These are phyloP conservation scores for Bradysia coprophila DNA, from an alignment of 1,140 invertebrate genomes.

Conservation along the genomic window DNA sequence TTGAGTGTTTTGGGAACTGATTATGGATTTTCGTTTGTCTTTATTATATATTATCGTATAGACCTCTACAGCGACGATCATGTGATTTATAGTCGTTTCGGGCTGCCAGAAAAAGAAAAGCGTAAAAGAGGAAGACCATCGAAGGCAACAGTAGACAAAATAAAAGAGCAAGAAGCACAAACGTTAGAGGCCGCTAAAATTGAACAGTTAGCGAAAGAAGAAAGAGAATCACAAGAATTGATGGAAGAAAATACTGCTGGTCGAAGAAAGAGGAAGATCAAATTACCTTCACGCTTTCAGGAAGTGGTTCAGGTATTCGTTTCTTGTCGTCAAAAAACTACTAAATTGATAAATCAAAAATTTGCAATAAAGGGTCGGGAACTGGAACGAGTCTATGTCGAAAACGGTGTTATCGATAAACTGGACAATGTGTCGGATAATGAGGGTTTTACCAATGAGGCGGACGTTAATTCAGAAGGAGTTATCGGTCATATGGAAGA, in stretches of 20 bases:
- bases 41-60: background rate
- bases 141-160: slow-evolving; percentile 35
- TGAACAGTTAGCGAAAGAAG: background rate
- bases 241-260: background rate
- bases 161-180: slow-evolving; percentile 19
- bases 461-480: background rate
- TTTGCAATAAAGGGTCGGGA: slow-evolving; percentile 37
- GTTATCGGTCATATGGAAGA: slow-evolving; percentile 2
- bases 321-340: background rate
- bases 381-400: slow-evolving; percentile 47
- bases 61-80: background rate
- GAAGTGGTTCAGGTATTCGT: background rate
- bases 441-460: slow-evolving; percentile 15
- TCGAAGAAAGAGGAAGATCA: background rate
- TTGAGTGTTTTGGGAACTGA: too few relatives aligned
- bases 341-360: background rate
- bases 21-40: background rate
- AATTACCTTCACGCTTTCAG: background rate
- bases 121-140: slow-evolving; percentile 47
- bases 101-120: slow-evolving; percentile 41
- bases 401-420: slow-evolving; percentile 49
- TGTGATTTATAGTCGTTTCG: slow-evolving; percentile 22
- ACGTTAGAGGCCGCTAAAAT: slow-evolving; percentile 10
- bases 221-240: background rate
- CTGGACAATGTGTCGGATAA: slow-evolving; percentile 24